phyloP scores from a whole-genome alignment of 2,888 invertebrate species.

The Ditylenchus weischeri region DNA sequence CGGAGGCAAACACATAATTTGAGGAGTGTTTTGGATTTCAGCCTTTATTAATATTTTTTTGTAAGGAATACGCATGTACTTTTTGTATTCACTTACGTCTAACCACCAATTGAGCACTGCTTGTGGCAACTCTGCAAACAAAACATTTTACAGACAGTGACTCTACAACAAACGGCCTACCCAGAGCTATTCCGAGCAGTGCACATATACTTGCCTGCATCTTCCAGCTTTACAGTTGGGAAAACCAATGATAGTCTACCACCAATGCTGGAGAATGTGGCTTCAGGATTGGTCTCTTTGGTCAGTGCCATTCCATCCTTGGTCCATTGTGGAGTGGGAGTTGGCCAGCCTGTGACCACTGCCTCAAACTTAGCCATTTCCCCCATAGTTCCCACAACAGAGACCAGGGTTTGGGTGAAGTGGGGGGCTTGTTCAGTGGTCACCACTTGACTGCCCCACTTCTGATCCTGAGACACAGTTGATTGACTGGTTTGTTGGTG shows the following conservation, averaged over 20 bases:
- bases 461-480: neutral
- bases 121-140: conserved; percentile 48
- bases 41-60: too few species aligned
- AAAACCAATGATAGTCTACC: conserved; percentile 68
- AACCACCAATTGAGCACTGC: conserved; percentile 58
- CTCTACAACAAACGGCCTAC: too few species aligned
- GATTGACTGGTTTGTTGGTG: neutral
- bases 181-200: conserved; percentile 69
- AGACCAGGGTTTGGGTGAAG: conserved; percentile 57
- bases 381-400: conserved; percentile 53
- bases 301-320: conserved; percentile 60
- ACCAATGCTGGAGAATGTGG: conserved; percentile 60
- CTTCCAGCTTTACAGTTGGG: conserved; percentile 12
- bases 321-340: conserved; percentile 60
- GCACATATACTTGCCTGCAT: conserved; percentile 74
- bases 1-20: too few species aligned
- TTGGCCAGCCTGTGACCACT: conserved; percentile 54
- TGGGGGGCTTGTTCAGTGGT: conserved; percentile 49
- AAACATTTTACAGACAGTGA: too few species aligned
- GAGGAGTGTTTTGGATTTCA: too few species aligned
- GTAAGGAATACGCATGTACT: too few species aligned
- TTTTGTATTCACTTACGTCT: conserved; percentile 42
- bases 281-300: conserved; percentile 66
- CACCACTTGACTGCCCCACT: neutral
- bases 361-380: conserved; percentile 54